These are phyloP conservation scores for Paramormyrops kingsleyae DNA, from an alignment of 2,113 vertebrate genomes.

Conservation along the genomic window DNA sequence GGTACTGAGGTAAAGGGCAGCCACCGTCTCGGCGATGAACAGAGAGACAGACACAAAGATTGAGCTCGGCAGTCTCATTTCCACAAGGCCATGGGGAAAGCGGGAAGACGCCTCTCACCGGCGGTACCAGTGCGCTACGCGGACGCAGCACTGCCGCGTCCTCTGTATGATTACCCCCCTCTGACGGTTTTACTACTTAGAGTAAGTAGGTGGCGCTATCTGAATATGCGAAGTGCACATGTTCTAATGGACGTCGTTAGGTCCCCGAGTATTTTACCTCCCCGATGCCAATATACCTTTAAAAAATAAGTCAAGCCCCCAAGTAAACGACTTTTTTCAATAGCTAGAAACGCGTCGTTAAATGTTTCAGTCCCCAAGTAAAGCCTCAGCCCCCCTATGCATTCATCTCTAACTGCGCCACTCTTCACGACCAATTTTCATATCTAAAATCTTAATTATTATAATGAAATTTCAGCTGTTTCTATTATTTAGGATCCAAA, in stretches of 20 bases:
- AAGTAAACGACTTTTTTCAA: no score
- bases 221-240: neutral
- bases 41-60: slow-evolving; percentile 84
- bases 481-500: neutral
- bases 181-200: neutral
- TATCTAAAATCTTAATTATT: neutral
- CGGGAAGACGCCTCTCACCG: neutral
- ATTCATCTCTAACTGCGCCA: no score
- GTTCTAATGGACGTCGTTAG: neutral
- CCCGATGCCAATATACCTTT: no score
- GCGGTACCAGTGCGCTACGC: neutral
- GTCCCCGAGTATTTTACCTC: no score
- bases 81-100: slow-evolving; percentile 52
- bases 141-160: neutral
- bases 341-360: no score
- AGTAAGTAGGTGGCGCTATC: slow-evolving; percentile 35
- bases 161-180: slow-evolving; percentile 10
- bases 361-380: no score
- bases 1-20: slow-evolving; percentile 81
- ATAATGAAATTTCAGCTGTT: neutral
- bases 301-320: no score
- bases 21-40: slow-evolving; percentile 80
- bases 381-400: no score
- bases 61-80: slow-evolving; percentile 87
- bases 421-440: neutral